Percentiles rank a stretch among this genome's conserved stretches.
Conservation (phyloP, 2,113 vertebrate species). For the Gila orcuttii region DNA sequence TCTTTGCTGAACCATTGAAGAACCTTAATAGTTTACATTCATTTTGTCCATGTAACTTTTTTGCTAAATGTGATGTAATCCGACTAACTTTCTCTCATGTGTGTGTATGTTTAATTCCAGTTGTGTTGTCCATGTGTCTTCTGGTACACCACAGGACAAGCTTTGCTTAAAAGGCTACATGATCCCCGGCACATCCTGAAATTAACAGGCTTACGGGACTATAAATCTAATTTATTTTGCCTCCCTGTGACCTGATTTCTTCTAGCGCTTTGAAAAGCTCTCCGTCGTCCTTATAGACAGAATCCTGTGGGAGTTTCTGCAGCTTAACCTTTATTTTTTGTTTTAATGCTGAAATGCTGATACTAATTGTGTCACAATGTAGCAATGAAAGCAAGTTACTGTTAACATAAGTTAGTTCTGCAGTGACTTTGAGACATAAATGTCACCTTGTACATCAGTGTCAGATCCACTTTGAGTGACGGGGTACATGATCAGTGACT, state of each 20-base stretch:
- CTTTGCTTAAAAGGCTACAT: conserved; percentile 65
- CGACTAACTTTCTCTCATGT: background rate
- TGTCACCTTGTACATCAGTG: background rate
- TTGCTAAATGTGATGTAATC: background rate
- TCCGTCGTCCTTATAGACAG: background rate
- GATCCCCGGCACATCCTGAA: conserved; percentile 65
- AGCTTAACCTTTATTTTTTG: background rate
- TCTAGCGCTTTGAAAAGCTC: conserved; percentile 27
- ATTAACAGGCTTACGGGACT: conserved; percentile 65
- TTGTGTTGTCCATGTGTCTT: conserved; percentile 62
- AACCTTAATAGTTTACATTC: background rate
- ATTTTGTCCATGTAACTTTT: background rate
- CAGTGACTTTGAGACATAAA: background rate
- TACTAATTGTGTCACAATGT: background rate
- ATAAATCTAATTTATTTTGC: conserved; percentile 71
- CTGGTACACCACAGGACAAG: conserved; percentile 44
- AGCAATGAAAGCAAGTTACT: background rate
- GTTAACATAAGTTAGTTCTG: background rate
- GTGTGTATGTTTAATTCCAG: background rate
- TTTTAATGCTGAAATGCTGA: background rate
- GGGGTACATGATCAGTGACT: background rate
- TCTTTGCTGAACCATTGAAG: background rate
- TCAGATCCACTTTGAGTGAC: background rate
- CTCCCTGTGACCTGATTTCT: conserved; percentile 57
- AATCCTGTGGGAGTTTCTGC: conserved; percentile 21